Evolutionary conservation across 53 echinoderm and acorn worm species (phyloP), one percentile per base, ranked within the genome.

Genomic region (Holothuria leucospilota): DNA sequence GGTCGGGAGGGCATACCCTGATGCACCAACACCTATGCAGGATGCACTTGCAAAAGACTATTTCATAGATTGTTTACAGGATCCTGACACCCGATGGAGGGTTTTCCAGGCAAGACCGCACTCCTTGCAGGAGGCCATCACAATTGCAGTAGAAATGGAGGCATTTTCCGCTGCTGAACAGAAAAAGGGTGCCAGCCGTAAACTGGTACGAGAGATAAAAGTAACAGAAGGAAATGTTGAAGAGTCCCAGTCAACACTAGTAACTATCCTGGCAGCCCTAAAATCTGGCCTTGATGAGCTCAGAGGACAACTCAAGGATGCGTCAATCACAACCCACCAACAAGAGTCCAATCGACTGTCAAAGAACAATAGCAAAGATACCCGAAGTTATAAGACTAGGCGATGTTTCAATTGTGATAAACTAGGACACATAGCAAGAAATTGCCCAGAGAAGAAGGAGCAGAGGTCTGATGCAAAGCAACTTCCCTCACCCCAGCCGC

Each of bases 271-370:
- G 12, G 64, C 64, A 63, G 64, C 64, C 64, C 18, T 63, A 63
- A 63, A 63, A 63, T 63, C 13, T 63, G 64, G 64, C 64, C 18
- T 63, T 63, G 69, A 68, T 68, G 29, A 26, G 69, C 25, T 28
- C 27, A 68, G 27, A 0, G 69, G 26, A 13, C 69, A 68, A 23
- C 24, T 68, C 8, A 26, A 68, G 1, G 69, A 0, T 68, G 5
- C 69, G 8, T 8, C 27, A 38, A 28, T 8, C 29, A 28, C 6
- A 29, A 6, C 69, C 7, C 7, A 26, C 28, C 29, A 68, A 5
- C 26, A 5, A 2, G 27, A 6, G 27, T 26, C 24, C 27, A 68
- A 68, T 6, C n/a, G n/a, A n/a, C n/a, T n/a, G n/a, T n/a, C n/a
- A n/a, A 42, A 42, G 5, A 42, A 9, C 5, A 68, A 38, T 68